Conservation (phyloP, 2,888 invertebrate genomes). For the Diaprepes abbreviatus region DNA sequence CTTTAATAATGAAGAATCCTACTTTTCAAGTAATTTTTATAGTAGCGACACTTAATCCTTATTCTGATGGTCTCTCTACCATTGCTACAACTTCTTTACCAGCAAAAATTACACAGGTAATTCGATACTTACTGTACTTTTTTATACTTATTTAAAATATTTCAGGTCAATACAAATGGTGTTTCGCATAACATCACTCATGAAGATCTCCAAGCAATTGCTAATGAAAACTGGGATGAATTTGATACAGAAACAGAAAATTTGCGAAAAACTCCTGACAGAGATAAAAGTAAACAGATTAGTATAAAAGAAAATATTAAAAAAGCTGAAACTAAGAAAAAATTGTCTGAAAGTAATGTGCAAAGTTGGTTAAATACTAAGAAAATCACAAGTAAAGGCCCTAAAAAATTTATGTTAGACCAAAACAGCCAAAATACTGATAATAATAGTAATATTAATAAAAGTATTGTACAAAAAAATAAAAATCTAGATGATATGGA, state of each 20-base stretch:
- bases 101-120: slow-evolving; percentile 63
- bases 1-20: slow-evolving; percentile 79
- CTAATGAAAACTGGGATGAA: slow-evolving; percentile 58
- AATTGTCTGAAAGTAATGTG: neutral
- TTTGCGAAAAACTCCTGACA: slow-evolving; percentile 15
- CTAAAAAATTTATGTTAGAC: slow-evolving; percentile 22
- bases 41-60: slow-evolving; percentile 81
- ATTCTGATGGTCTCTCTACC: slow-evolving; percentile 66
- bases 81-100: slow-evolving; percentile 53
- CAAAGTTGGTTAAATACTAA: slow-evolving; percentile 7
- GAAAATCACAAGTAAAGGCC: slow-evolving; percentile 8
- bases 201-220: slow-evolving; percentile 57
- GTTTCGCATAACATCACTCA: slow-evolving; percentile 52
- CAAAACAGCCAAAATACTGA: neutral
- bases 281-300: neutral
- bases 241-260: slow-evolving; percentile 50
- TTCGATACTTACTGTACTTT: too few relatives aligned
- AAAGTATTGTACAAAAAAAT: neutral
- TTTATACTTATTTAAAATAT: too few relatives aligned
- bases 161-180: slow-evolving; percentile 37
- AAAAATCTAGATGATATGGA: slow-evolving; percentile 40
- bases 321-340: slow-evolving; percentile 8
- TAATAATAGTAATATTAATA: neutral
- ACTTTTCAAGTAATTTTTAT: slow-evolving; percentile 86
- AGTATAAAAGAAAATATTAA: slow-evolving; percentile 20